A percentile compares a stretch with the other conserved stretches of the same genome.
These are phyloP conservation scores for Enteromius treurensis DNA, from an alignment of 2,797 vertebrate genomes.

Conservation along the genomic window DNA sequence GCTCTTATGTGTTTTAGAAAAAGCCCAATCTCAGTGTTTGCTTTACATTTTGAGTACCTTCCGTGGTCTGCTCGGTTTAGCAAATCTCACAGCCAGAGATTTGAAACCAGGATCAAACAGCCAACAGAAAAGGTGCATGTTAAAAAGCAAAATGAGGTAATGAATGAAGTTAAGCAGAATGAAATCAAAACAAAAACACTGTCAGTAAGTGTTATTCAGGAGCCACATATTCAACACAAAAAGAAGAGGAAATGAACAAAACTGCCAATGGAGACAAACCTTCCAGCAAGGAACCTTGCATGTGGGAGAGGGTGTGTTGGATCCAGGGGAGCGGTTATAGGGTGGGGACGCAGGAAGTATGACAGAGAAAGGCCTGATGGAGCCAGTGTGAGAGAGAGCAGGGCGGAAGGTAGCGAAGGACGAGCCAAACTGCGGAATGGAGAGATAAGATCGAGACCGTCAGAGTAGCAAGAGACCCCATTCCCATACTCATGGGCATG, in stretches of 20 bases:
- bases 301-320: slow-evolving; percentile 96
- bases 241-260: slow-evolving; percentile 46
- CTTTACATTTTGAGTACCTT: slow-evolving; percentile 53
- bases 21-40: slow-evolving; percentile 40
- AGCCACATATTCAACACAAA: slow-evolving; percentile 47
- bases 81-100: slow-evolving; percentile 67
- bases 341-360: slow-evolving; percentile 88
- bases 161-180: slow-evolving; percentile 69
- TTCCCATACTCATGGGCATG: slow-evolving; percentile 13
- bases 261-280: slow-evolving; percentile 92
- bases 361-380: slow-evolving; percentile 92
- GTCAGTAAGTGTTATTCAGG: slow-evolving; percentile 47
- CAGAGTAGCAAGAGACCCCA: slow-evolving; percentile 43
- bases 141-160: slow-evolving; percentile 69
- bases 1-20: slow-evolving; percentile 35
- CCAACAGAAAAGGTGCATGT: slow-evolving; percentile 59
- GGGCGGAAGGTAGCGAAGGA: slow-evolving; percentile 96
- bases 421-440: slow-evolving; percentile 88
- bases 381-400: slow-evolving; percentile 93
- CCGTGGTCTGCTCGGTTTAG: slow-evolving; percentile 64
- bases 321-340: slow-evolving; percentile 96
- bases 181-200: slow-evolving; percentile 55
- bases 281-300: slow-evolving; percentile 99
- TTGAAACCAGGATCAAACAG: slow-evolving; percentile 65
- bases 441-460: slow-evolving; percentile 74